Base-by-base conservation (phyloP, 2,797 vertebrate species). In the Lepilemur ruficaudatus region DNA sequence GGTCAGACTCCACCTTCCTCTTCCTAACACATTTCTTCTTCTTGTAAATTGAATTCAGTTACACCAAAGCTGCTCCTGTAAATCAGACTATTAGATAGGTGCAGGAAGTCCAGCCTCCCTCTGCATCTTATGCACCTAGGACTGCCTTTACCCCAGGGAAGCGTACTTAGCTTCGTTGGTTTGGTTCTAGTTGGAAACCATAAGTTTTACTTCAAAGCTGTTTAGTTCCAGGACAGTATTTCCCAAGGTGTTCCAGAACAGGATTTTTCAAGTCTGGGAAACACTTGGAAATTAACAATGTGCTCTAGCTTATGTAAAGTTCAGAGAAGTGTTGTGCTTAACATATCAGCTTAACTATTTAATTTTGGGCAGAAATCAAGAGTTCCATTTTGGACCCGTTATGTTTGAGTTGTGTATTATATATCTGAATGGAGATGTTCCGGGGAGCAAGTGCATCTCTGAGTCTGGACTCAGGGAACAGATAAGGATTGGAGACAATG, bases 71-170 rank as follows among this genome's bases (percentile, higher is more conserved):
- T 97, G 97, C 92, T 97, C 90, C 50, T 96, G 75, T 97, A 97
- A 98, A 97, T 98, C 97, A 97, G 96, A 59, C 43, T 96, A 97
- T 98, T 96, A 97, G 97, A 80, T 95, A 95, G 55, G 25, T 69
- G 92, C 72, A 97, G 96, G 95, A 96, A 96, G 63, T 63, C 48
- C 91, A 95, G 63, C 2, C 30, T 96, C 81, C 93, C 94, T 96
- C 97, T 95, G 96, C 55, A 94, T 35, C 63, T 97, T 93, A 87
- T 32, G 85, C 79, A 76, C 79, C 93, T 85, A 90, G 65, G 91
- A 97, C 91, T 28, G 32, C 78, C 63, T 93, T 97, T 0, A 0
- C 61, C 96, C 85, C 14, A 63, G 43, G 69, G 80, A 67, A 90
- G 94, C 28, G 50, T 65, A 67, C 30, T 75, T 9, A 38, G 32